phyloP scores from a whole-genome alignment of 2,113 vertebrate genomes.

The Cyrtonyx montezumae region DNA sequence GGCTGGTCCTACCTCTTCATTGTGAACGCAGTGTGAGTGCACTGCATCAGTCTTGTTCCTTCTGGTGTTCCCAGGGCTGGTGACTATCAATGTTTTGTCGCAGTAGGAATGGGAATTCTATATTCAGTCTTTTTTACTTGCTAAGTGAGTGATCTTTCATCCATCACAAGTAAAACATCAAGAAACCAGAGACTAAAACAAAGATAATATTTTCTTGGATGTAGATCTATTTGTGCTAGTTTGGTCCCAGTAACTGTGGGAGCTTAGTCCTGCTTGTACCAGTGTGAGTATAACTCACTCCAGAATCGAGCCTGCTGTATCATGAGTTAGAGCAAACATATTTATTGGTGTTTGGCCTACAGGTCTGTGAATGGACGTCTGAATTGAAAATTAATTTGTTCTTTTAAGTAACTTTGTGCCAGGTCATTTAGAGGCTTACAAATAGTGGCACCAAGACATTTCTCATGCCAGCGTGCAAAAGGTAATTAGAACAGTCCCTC shows the following conservation, averaged over 20 bases:
- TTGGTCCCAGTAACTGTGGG: background rate
- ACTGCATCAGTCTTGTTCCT: background rate
- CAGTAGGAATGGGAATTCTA: slow-evolving; percentile 13
- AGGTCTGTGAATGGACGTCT: slow-evolving; percentile 57
- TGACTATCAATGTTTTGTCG: background rate
- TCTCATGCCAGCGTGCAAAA: background rate
- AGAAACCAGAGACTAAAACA: background rate
- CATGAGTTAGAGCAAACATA: slow-evolving; percentile 49
- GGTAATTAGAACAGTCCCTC: slow-evolving; percentile 36
- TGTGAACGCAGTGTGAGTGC: background rate
- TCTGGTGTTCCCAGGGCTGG: background rate
- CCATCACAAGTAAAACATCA: background rate
- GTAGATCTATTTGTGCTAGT: background rate
- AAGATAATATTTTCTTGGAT: background rate
- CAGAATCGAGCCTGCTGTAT: background rate
- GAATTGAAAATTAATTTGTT: slow-evolving; percentile 50
- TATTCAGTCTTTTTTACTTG: background rate
- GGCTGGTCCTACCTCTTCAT: background rate
- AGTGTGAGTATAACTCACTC: background rate
- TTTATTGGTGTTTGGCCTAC: slow-evolving; percentile 47
- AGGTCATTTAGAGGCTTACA: slow-evolving; percentile 46
- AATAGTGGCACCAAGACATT: background rate
- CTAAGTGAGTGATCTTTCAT: slow-evolving; percentile 21
- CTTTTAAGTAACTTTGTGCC: slow-evolving; percentile 30
- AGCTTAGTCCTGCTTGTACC: background rate